Evolutionary conservation across 2,888 invertebrate genomes (phyloP).

Genomic region (Brenthis ino): DNA sequence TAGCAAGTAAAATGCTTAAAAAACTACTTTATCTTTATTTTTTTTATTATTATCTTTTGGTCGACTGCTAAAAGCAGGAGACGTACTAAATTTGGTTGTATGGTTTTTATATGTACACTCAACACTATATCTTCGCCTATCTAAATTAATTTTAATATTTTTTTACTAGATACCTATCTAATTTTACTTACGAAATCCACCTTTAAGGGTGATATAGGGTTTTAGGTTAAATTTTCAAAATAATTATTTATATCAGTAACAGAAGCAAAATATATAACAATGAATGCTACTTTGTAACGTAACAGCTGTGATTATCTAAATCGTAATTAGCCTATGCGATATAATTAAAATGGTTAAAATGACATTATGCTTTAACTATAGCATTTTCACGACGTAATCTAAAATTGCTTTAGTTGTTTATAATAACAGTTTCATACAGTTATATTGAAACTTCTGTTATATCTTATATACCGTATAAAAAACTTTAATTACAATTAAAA

Average conservation of each 20-base stretch:
- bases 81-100: no score
- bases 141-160: no score
- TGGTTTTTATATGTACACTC: no score
- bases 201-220: no score
- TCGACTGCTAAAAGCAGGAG: no score
- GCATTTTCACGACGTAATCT: constrained; percentile 11
- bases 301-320: constrained; percentile 35
- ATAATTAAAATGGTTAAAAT: constrained; percentile 79
- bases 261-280: constrained; percentile 16
- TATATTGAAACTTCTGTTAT: background rate
- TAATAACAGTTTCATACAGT: constrained; percentile 6
- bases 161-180: no score
- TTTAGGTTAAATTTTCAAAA: background rate
- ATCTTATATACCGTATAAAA: background rate
- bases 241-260: background rate
- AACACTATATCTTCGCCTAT: no score
- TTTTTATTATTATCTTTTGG: no score
- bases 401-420: constrained; percentile 20
- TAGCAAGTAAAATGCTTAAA: no score
- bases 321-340: constrained; percentile 53
- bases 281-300: constrained; percentile 27
- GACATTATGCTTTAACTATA: constrained; percentile 61
- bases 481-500: background rate
- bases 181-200: no score
- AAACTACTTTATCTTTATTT: no score